phyloP scores from a whole-genome alignment of 2,888 invertebrate species.

The Ormyrus thymus region DNA sequence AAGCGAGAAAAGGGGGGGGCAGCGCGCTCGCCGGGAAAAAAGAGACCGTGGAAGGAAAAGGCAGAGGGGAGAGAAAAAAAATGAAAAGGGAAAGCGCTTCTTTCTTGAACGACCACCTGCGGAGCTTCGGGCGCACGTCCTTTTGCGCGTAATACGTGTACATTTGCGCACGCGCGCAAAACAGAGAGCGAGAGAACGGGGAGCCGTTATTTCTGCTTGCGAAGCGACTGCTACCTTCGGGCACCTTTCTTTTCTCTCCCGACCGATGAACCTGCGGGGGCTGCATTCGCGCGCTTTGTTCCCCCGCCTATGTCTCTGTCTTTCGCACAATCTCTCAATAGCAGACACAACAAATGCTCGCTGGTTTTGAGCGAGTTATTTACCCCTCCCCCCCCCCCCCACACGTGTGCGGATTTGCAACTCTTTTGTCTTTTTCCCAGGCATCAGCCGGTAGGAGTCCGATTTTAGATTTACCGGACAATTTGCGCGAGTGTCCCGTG shows the following conservation, averaged over 20 bases:
- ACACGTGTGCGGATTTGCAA: background rate
- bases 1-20: too few species aligned
- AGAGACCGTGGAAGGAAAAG: background rate
- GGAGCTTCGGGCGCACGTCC: slow-evolving; percentile 15
- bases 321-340: slow-evolving; percentile 15
- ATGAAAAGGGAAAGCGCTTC: slow-evolving; percentile 14
- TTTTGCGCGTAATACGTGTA: background rate
- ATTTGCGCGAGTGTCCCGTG: too few species aligned
- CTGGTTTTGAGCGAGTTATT: slow-evolving; percentile 18
- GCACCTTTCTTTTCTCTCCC: background rate
- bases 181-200: background rate
- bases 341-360: slow-evolving; percentile 4
- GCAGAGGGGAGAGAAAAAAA: background rate
- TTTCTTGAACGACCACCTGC: slow-evolving; percentile 34
- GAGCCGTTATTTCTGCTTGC: slow-evolving; percentile 33
- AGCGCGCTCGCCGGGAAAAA: background rate
- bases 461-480: too few species aligned
- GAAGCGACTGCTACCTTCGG: background rate
- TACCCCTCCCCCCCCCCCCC: background rate
- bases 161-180: background rate
- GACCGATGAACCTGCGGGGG: background rate
- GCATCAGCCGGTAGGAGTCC: background rate
- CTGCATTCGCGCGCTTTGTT: slow-evolving; percentile 4
- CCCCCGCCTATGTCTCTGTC: background rate
- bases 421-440: slow-evolving; percentile 6